Evolutionary conservation across 2,113 vertebrate species (phyloP), one percentile per base, ranked within the genome.

Genomic region (Vimba vimba): DNA sequence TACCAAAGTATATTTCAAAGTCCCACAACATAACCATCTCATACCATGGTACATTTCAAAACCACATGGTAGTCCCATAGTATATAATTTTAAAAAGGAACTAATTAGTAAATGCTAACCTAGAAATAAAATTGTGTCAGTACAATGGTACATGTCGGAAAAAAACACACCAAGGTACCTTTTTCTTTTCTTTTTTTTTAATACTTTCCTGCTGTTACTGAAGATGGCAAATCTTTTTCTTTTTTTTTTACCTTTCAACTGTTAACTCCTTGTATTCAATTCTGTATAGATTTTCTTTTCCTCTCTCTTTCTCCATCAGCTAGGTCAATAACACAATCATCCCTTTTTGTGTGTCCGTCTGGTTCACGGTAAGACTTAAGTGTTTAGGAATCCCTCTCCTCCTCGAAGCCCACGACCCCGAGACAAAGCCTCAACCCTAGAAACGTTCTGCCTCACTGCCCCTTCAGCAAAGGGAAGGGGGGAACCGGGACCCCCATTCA

Each of bases 391-490:
- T 93, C 91, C 87, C 68, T 45, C 86, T 85, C 79, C 88, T 83
- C 83, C 90, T 88, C 83, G 80, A 89, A 93, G 90, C 88, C 91
- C 88, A 84, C 79, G 88, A 92, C 92, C 91, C 91, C 55, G 55
- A 92, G 92, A 94, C 93, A 94, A 95, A 92, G 91, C 86, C 89
- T 86, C 87, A 86, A 89, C 91, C 90, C 90, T 90, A 89, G 88
- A 85, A 36, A 25, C 76, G 87, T 93, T 92, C 87, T 91, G 91
- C 92, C 87, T 92, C 89, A 88, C 69, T 82, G 92, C 86, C 85
- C 90, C 86, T 88, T 87, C 86, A 85, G 91, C 33, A 10, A 25
- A 13, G n/a, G 55, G 75, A 25, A 43, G 60, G 71, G 60, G 66
- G 17, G 76, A 19, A 52, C 27, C 68, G 3, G n/a, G 36, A 36